Percentiles rank a stretch among this genome's conserved stretches.
Conservation (phyloP, 1,140 invertebrate species). For the Ostrea denselamellosa region DNA sequence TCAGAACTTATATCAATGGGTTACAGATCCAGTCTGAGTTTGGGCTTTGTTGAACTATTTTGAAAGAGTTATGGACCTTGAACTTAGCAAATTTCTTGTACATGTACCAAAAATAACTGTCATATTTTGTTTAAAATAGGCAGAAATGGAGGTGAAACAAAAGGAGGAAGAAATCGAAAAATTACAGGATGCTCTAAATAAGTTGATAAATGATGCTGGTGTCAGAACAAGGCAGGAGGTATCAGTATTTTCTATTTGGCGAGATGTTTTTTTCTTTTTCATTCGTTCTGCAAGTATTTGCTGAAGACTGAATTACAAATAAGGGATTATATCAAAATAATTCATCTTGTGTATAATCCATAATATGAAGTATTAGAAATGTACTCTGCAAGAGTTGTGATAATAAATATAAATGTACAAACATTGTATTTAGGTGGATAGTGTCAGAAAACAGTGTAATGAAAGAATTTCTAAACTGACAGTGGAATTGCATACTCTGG, state of each 20-base stretch:
- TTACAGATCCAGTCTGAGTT: too few species aligned
- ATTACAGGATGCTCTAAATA: slow-evolving; percentile 69
- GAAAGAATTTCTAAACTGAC: slow-evolving; percentile 73
- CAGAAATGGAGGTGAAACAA: slow-evolving; percentile 67
- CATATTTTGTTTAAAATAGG: slow-evolving; percentile 55
- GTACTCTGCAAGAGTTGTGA: not conserved
- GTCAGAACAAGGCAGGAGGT: slow-evolving; percentile 74
- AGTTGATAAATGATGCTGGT: slow-evolving; percentile 76
- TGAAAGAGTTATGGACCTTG: too few species aligned
- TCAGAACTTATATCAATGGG: too few species aligned
- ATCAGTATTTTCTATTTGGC: not conserved
- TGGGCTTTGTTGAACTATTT: too few species aligned
- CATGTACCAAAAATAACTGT: not conserved
- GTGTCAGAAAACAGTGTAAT: slow-evolving; percentile 73
- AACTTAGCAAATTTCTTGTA: too few species aligned
- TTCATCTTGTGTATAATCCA: not conserved
- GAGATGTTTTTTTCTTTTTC: not conserved
- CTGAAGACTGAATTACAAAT: not conserved
- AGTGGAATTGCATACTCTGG: slow-evolving; percentile 73
- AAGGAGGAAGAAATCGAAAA: slow-evolving; percentile 72
- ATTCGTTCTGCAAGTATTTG: not conserved
- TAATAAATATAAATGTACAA: not conserved
- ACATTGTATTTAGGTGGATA: slow-evolving; percentile 69
- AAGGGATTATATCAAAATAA: not conserved
- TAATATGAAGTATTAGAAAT: not conserved